phyloP scores from a whole-genome alignment of 2,113 vertebrate genomes.

The Xenopus borealis region DNA sequence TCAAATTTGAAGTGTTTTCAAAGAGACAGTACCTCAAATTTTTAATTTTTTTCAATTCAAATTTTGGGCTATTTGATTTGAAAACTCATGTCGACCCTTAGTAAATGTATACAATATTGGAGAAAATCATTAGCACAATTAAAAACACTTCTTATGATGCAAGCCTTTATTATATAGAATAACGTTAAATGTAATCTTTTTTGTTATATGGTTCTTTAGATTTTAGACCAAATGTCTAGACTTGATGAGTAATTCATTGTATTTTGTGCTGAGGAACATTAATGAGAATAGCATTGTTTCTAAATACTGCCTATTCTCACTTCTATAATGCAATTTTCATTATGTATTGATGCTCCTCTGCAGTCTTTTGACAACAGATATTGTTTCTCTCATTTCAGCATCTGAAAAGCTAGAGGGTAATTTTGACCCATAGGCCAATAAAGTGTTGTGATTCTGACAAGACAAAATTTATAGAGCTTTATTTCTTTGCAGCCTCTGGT shows the following conservation, averaged over 20 bases:
- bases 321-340: constrained; percentile 44
- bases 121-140: too few species aligned
- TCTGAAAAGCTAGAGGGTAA: constrained; percentile 40
- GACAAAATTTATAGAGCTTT: constrained; percentile 43
- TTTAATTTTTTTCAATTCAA: too few species aligned
- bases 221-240: constrained; percentile 38
- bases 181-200: constrained; percentile 15
- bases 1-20: too few species aligned
- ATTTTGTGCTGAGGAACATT: constrained; percentile 23
- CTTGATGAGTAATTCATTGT: constrained; percentile 37
- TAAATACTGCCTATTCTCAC: constrained; percentile 41
- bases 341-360: constrained; percentile 43
- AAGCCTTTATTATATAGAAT: constrained; percentile 8
- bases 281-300: constrained; percentile 37
- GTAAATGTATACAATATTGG: too few species aligned
- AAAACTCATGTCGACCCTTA: too few species aligned
- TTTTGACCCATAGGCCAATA: constrained; percentile 43
- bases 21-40: too few species aligned
- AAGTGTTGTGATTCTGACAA: constrained; percentile 42
- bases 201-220: constrained; percentile 20
- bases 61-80: too few species aligned
- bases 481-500: constrained; percentile 39
- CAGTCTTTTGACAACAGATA: constrained; percentile 37
- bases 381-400: constrained; percentile 40
- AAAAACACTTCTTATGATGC: neutral